These are phyloP conservation scores for Trichonephila clavata DNA, from an alignment of 1,140 invertebrate genomes.

Conservation along the genomic window DNA sequence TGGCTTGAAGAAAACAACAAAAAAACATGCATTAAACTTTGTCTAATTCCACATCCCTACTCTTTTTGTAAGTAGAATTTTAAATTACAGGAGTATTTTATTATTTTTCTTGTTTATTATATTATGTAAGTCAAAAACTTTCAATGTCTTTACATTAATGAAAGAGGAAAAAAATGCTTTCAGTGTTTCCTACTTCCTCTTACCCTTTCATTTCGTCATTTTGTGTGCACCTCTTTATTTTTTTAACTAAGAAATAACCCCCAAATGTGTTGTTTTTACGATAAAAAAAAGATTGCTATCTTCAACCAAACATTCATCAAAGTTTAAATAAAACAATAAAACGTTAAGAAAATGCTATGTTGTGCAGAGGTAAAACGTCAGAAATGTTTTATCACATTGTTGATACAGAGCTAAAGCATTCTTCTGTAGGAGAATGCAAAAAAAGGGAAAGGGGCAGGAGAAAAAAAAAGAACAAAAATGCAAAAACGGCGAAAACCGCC, in stretches of 20 bases:
- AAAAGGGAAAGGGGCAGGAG: too few relatives aligned
- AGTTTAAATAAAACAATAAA: background rate
- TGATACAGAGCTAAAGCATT: slow-evolving; percentile 21
- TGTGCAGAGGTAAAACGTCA: background rate
- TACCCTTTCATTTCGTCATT: background rate
- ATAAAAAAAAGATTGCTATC: too few relatives aligned
- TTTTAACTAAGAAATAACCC: background rate
- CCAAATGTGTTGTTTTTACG: background rate
- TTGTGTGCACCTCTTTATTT: background rate
- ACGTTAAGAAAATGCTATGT: background rate
- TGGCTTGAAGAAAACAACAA: too few relatives aligned
- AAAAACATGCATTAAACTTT: too few relatives aligned
- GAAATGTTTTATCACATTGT: slow-evolving; percentile 13
- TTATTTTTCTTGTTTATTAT: too few relatives aligned
- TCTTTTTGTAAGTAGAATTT: too few relatives aligned
- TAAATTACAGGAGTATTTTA: too few relatives aligned
- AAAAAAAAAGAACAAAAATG: background rate
- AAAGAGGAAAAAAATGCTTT: too few relatives aligned
- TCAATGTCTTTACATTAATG: too few relatives aligned
- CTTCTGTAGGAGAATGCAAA: background rate
- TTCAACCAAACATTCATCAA: background rate
- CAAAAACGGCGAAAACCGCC: background rate
- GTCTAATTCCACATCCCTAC: too few relatives aligned
- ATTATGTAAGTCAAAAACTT: too few relatives aligned
- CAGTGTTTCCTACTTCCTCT: background rate